Evolutionary conservation across 2,888 invertebrate genomes (phyloP), one percentile per base, ranked within the genome.

Genomic region (Caenorhabditis drosophilae): DNA sequence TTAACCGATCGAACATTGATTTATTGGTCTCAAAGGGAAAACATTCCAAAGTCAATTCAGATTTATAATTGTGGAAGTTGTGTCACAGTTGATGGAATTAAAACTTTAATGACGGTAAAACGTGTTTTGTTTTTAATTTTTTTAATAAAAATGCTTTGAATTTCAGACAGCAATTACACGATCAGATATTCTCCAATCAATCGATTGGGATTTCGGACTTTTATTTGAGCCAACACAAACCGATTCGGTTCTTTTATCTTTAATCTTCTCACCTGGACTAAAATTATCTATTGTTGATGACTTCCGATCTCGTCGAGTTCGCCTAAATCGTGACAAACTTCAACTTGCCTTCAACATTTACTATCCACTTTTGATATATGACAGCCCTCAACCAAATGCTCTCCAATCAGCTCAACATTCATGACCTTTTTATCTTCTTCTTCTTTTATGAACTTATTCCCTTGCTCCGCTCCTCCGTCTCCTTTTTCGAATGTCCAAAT

Each of bases 201-300:
- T 64, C 35, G 64, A 64, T 23, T 64, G 58, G 64, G 59, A 64
- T 31, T 64, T 64, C 22, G 64, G 64, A 6, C 44, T 64, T 12
- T 42, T 64, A 16, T 22, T 59, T 0, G 55, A 51, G 11, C 50
- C 59, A 16, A 27, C 58, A 11, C 42, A 42, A 27, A 18, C 48
- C 31, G 57, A 54, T 6, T 49, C 63, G 2, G 35, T 51, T 6
- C 45, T 64, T 16, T 40, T 64, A 1, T 48, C 54, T 0, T 25
- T 64, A 9, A 36, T 58, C 12, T 45, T 64, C 2, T 58, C 45
- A 9, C 51, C 64, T 0, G 59, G 64, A 34, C 18, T 53, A n/a
- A 27, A 51, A 23, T 9, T 46, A 2, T 36, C 42, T 4, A 40
- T 59, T 16, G 25, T 36, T 18, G 64, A 64, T 31, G 64, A 64